Evolutionary conservation across 2,797 vertebrate genomes (phyloP), one percentile per base, ranked within the genome.

Genomic region (Sylvilagus floridanus): DNA sequence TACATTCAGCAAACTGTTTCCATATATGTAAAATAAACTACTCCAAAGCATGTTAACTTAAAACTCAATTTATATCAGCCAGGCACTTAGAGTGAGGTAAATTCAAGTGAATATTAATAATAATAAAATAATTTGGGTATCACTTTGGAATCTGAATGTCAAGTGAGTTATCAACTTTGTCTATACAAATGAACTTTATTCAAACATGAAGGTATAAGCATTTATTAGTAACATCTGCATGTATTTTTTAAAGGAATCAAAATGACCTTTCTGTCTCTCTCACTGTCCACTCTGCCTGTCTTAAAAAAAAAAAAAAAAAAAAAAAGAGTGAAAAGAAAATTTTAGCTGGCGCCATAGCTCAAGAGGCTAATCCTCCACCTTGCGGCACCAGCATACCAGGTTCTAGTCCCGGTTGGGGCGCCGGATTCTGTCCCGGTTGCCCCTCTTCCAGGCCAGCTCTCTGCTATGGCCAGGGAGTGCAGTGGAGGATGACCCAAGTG

Each of bases 101-200:
- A 89, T 62, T 68, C 52, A 81, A 96, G 84, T 69, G 24, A 24
- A 47, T n/a, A 88, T 69, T 91, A 69, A 81, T 30, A 69, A 82
- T 76, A 66, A 82, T 57, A 75, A 68, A 93, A 52, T 62, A 32
- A 11, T 32, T 76, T n/a, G 57, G 37, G 76, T 42, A 84, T 28
- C 32, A 90, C 47, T 54, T 72, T 71, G 30, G 30, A 94, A 85
- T 82, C 28, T 92, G 30, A 94, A 85, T 82, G 32, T 92, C 50
- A 54, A 52, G 19, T 86, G 12, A 60, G 50, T 52, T 76, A 37
- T n/a, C 22, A 11, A 76, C 22, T 95, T 52, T 71, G 14, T 66
- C 22, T 86, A 71, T 14, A 93, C 19, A 93, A 76, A 19, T 52
- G 72, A 63, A 81, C 32, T 76, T 76, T 63, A 85, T 42, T 81